phyloP scores from a whole-genome alignment of 2,113 vertebrate species.

The Pelobates fuscus region DNA sequence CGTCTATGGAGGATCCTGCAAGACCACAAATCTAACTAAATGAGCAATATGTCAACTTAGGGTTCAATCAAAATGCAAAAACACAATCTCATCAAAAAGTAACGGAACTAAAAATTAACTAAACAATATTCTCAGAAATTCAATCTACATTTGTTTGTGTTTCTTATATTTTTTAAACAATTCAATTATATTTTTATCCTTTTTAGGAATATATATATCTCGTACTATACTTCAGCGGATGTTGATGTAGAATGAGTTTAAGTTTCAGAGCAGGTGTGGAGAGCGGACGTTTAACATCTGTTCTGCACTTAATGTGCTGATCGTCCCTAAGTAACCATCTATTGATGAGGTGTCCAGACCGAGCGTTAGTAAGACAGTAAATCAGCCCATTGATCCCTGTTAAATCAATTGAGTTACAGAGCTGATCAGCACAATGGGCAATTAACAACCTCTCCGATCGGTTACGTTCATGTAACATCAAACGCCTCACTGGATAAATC shows the following conservation, averaged over 20 bases:
- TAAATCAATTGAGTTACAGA: slow-evolving; percentile 79
- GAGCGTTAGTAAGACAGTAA: slow-evolving; percentile 83
- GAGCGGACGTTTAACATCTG: slow-evolving; percentile 12
- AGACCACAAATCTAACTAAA: too few relatives aligned
- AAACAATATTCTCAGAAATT: too few relatives aligned
- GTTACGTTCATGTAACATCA: slow-evolving; percentile 65
- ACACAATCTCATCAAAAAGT: too few relatives aligned
- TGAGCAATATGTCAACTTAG: too few relatives aligned
- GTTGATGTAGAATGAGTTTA: not conserved
- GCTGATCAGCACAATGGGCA: slow-evolving; percentile 68
- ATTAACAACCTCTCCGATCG: slow-evolving; percentile 70
- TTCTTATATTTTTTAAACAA: too few relatives aligned
- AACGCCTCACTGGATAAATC: slow-evolving; percentile 68
- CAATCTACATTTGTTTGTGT: too few relatives aligned
- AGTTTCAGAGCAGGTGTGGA: slow-evolving; percentile 24
- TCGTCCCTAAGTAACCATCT: slow-evolving; percentile 73
- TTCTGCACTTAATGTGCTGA: slow-evolving; percentile 52
- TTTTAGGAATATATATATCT: too few relatives aligned
- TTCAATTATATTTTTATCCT: too few relatives aligned
- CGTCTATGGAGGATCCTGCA: too few relatives aligned
- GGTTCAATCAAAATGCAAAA: too few relatives aligned
- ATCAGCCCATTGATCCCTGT: slow-evolving; percentile 81
- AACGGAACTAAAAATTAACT: too few relatives aligned
- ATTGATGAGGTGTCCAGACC: slow-evolving; percentile 80
- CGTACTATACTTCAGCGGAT: not conserved